Percentiles rank a stretch among this genome's conserved stretches.
Conservation (phyloP, 2,113 vertebrate species). For the Phaethornis superciliosus region DNA sequence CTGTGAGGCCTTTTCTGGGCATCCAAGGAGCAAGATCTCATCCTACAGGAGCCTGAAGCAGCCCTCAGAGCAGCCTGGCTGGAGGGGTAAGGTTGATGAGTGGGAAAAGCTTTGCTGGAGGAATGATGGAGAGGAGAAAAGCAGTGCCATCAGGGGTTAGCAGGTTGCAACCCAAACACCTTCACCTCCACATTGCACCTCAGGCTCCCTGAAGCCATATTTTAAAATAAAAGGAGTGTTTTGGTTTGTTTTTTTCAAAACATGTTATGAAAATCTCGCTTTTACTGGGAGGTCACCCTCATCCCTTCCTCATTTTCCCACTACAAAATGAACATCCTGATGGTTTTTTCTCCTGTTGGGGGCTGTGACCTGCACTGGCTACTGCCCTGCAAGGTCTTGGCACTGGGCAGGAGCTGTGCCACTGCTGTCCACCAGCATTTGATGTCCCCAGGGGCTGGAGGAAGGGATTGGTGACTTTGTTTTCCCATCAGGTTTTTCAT, state of each 20-base stretch:
- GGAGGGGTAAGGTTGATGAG: not conserved
- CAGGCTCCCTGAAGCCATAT: accelerated
- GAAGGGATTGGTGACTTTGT: not conserved
- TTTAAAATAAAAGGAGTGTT: too few species aligned
- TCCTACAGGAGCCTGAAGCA: not conserved
- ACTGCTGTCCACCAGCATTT: accelerated
- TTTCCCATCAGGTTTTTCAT: conserved; percentile 8
- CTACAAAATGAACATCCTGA: not conserved
- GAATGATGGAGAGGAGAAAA: not conserved
- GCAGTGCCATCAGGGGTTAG: not conserved
- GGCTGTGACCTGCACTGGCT: not conserved
- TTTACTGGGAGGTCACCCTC: not conserved
- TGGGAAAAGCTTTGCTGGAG: not conserved
- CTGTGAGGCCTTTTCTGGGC: not conserved
- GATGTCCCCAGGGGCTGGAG: not conserved
- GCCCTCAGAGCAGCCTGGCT: not conserved
- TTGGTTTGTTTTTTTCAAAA: too few species aligned
- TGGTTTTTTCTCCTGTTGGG: not conserved
- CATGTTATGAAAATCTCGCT: not conserved
- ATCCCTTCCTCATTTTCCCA: not conserved
- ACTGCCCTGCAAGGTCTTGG: not conserved
- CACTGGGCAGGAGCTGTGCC: not conserved
- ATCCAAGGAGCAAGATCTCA: not conserved
- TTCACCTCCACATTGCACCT: not conserved
- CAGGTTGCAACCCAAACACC: not conserved